phyloP scores from a whole-genome alignment of 2,888 invertebrate genomes.

The Lochmaea crataegi region DNA sequence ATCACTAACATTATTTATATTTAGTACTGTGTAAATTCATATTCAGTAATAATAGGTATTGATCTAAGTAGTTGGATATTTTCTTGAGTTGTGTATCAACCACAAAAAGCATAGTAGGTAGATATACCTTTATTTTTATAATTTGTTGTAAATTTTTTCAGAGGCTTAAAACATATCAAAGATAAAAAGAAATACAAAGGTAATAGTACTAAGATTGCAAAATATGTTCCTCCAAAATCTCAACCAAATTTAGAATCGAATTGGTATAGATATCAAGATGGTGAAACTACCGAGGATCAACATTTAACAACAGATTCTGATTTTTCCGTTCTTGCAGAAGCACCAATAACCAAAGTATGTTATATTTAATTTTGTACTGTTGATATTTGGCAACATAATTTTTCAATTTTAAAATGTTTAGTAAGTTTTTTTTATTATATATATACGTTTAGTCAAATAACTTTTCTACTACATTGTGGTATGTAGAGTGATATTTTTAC shows the following conservation, averaged over 20 bases:
- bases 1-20: too few relatives aligned
- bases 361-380: neutral
- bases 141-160: slow-evolving; percentile 18
- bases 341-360: slow-evolving; percentile 25
- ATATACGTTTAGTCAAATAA: too few relatives aligned
- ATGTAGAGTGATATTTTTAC: too few relatives aligned
- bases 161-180: slow-evolving; percentile 46
- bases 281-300: slow-evolving; percentile 28
- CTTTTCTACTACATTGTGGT: too few relatives aligned
- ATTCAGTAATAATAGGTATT: too few relatives aligned
- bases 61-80: too few relatives aligned
- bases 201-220: slow-evolving; percentile 44
- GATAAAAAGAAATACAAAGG: slow-evolving; percentile 48
- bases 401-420: neutral
- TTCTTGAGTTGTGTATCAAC: too few relatives aligned
- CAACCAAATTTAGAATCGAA: slow-evolving; percentile 42
- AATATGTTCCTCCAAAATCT: slow-evolving; percentile 42
- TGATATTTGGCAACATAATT: too few relatives aligned
- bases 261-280: slow-evolving; percentile 46
- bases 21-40: too few relatives aligned
- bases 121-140: too few relatives aligned
- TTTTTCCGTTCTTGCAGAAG: slow-evolving; percentile 32
- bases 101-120: too few relatives aligned
- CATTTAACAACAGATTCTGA: slow-evolving; percentile 7
- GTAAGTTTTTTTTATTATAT: too few relatives aligned